A percentile compares a stretch with the other conserved stretches of the same genome.
Evolutionary conservation across 2,888 invertebrate genomes (phyloP).

Genomic region (Himalopsyche anomala): DNA sequence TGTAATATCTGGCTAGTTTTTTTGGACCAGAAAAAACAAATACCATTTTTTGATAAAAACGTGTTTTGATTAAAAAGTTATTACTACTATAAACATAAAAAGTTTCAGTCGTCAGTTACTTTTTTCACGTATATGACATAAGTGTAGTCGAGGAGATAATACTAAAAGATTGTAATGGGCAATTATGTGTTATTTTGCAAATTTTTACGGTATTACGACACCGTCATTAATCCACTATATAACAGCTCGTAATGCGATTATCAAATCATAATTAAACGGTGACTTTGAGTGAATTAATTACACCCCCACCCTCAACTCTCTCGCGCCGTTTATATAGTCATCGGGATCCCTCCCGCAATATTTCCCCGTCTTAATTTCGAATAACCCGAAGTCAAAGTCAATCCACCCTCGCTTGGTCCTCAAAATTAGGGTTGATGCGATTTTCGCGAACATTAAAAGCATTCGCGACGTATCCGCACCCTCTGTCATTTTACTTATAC

Average conservation of each 20-base stretch:
- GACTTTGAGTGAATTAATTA: slow-evolving; percentile 65
- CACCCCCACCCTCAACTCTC: slow-evolving; percentile 53
- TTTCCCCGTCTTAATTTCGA: slow-evolving; percentile 64
- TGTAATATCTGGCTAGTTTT: no score
- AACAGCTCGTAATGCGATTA: slow-evolving; percentile 65
- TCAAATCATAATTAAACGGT: slow-evolving; percentile 66
- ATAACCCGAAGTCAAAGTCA: slow-evolving; percentile 64
- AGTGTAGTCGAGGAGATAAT: no score
- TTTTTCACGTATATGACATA: no score
- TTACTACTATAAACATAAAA: no score
- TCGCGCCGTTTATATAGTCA: slow-evolving; percentile 50
- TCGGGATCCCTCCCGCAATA: slow-evolving; percentile 52
- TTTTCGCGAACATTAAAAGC: slow-evolving; percentile 65
- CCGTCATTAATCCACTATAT: slow-evolving; percentile 55
- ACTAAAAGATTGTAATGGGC: no score
- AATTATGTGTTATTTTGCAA: no score
- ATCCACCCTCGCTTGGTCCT: slow-evolving; percentile 60
- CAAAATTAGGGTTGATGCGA: slow-evolving; percentile 65
- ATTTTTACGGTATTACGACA: slow-evolving; percentile 12
- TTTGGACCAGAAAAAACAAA: no score
- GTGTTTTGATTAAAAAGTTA: no score
- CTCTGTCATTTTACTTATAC: slow-evolving; percentile 31
- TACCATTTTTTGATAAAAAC: no score
- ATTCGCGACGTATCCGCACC: slow-evolving; percentile 54
- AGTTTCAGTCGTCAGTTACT: no score